Conservation (phyloP, 2,797 vertebrate genomes). For the Muscicapa striata region DNA sequence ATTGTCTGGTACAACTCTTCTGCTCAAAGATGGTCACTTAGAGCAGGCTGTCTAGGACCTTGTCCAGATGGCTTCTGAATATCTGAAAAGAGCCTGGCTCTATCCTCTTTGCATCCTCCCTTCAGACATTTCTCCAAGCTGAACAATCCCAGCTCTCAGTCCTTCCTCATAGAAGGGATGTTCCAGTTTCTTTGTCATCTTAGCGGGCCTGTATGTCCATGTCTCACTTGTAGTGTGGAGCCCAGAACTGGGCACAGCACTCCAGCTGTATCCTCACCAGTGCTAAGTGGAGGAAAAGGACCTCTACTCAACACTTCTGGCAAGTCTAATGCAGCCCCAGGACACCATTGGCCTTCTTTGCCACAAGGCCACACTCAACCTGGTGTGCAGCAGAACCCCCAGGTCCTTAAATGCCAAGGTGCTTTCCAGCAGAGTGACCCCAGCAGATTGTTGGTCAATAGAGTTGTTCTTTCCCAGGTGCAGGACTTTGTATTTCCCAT, state of each 20-base stretch:
- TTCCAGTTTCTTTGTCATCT: not conserved
- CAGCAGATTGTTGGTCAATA: rapidly evolving
- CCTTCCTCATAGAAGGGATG: not conserved
- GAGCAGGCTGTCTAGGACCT: not conserved
- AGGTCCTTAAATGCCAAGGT: not conserved
- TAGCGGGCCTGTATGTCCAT: not conserved
- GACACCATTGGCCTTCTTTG: rapidly evolving
- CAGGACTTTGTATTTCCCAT: not conserved
- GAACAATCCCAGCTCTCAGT: not conserved
- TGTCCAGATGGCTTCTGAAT: not conserved
- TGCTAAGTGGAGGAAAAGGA: not conserved
- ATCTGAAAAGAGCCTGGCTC: not conserved
- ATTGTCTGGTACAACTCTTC: not conserved
- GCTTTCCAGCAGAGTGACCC: not conserved
- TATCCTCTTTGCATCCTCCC: not conserved
- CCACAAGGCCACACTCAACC: not conserved
- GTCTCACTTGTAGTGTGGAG: not conserved
- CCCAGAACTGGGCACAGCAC: not conserved
- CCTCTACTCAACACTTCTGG: not conserved
- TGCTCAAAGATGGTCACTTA: not conserved
- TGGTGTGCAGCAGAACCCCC: not conserved
- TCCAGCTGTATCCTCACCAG: not conserved
- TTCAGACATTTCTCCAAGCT: not conserved
- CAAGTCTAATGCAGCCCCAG: not conserved
- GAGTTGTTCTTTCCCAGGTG: not conserved